Conservation (phyloP, 1,140 invertebrate genomes). For the Oncopodura yosiiana region DNA sequence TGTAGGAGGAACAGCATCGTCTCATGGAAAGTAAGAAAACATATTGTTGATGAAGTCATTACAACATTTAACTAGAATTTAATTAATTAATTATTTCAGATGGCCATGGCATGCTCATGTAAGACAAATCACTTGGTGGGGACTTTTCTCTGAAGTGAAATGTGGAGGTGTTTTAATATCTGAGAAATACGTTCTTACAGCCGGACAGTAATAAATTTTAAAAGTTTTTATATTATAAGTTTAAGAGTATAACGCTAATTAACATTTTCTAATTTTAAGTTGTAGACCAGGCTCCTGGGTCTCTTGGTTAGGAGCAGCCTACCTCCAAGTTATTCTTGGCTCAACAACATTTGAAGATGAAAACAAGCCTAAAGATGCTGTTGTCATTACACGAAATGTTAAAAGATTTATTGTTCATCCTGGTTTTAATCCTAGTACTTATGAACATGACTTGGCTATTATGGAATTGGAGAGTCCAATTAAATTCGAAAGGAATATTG, state of each 20-base stretch:
- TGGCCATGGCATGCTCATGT: constrained; percentile 92
- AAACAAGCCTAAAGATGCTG: constrained; percentile 48
- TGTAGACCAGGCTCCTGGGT: constrained; percentile 82
- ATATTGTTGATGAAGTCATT: too few species aligned
- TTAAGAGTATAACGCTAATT: too few species aligned
- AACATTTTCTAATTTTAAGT: too few species aligned
- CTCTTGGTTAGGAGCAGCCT: constrained; percentile 78
- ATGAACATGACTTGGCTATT: constrained; percentile 74
- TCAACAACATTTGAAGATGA: constrained; percentile 71
- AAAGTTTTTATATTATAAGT: too few species aligned
- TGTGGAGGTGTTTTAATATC: constrained; percentile 84
- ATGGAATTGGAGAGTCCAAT: constrained; percentile 71
- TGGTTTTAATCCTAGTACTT: constrained; percentile 75
- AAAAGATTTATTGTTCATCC: constrained; percentile 74
- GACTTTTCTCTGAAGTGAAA: constrained; percentile 86
- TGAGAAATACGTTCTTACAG: constrained; percentile 72
- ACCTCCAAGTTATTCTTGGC: constrained; percentile 81
- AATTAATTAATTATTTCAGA: too few species aligned
- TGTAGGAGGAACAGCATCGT: constrained; percentile 74
- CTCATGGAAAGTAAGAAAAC: too few species aligned
- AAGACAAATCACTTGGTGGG: constrained; percentile 77
- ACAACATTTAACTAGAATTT: too few species aligned
- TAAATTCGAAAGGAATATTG: constrained; percentile 71
- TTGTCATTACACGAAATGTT: constrained; percentile 70
- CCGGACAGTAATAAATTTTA: too few species aligned